Conservation (phyloP, 2,888 invertebrate species). For the Epinotia demarniana region DNA sequence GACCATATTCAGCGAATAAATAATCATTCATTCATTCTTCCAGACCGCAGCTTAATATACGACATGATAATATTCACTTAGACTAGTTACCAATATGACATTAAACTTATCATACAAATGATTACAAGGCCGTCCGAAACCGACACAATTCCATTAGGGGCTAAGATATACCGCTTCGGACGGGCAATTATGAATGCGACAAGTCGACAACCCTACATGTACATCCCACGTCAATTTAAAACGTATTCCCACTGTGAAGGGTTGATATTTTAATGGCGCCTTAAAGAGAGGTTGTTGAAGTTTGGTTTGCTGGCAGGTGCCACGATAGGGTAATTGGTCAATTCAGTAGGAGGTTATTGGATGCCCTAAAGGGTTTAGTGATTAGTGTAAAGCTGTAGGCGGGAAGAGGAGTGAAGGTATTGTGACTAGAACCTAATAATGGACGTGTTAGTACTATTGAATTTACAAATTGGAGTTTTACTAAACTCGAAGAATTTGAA, state of each 20-base stretch:
- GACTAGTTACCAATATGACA: neutral
- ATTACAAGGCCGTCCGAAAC: conserved; percentile 6
- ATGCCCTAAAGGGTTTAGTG: conserved; percentile 14
- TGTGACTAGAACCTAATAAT: neutral
- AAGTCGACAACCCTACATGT: conserved; percentile 51
- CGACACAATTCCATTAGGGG: conserved; percentile 36
- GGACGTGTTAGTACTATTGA: too few relatives aligned
- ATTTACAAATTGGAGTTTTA: too few relatives aligned
- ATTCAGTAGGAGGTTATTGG: conserved; percentile 27
- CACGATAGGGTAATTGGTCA: conserved; percentile 56
- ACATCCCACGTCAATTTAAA: conserved; percentile 42
- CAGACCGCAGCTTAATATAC: neutral
- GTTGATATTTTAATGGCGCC: conserved; percentile 7
- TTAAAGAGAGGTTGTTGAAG: conserved; percentile 2
- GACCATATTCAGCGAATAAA: too few relatives aligned
- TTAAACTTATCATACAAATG: neutral
- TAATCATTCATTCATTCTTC: too few relatives aligned
- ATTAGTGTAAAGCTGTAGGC: conserved; percentile 21
- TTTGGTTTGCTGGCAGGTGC: conserved; percentile 52
- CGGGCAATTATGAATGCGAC: conserved; percentile 61
- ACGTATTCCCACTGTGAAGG: neutral
- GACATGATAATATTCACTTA: neutral
- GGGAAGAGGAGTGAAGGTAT: neutral
- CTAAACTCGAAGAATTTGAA: too few relatives aligned
- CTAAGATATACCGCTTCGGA: conserved; percentile 23